Conservation (phyloP, 2,113 vertebrate species). For the Campylomormyrus numenius region DNA sequence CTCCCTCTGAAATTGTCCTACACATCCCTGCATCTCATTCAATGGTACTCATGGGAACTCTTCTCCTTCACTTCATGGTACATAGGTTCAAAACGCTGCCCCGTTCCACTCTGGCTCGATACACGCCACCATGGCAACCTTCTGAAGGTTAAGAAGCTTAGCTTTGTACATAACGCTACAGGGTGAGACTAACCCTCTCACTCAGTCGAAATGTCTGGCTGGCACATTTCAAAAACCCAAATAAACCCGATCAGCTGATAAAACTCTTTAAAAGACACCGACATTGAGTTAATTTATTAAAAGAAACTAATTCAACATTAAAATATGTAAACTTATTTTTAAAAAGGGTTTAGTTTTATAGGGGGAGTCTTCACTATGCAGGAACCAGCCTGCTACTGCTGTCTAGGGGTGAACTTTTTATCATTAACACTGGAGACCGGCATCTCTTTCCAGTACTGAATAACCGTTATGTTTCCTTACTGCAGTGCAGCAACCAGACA, state of each 20-base stretch:
- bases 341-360: conserved; percentile 45
- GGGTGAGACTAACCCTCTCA: conserved; percentile 57
- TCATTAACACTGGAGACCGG: conserved; percentile 29
- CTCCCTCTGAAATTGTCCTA: not conserved
- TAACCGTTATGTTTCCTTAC: conserved; percentile 41
- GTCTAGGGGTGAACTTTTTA: conserved; percentile 44
- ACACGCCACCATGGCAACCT: conserved; percentile 29
- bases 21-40: not conserved
- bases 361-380: conserved; percentile 61
- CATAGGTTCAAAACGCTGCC: conserved; percentile 12
- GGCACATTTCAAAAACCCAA: conserved; percentile 37
- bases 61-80: not conserved
- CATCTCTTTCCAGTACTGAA: conserved; percentile 29
- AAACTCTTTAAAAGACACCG: conserved; percentile 61
- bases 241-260: conserved; percentile 41
- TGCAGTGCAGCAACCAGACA: conserved; percentile 46
- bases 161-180: conserved; percentile 44
- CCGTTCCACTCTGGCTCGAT: conserved; percentile 33
- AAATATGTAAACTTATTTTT: conserved; percentile 41
- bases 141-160: conserved; percentile 16
- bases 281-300: conserved; percentile 69
- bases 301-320: conserved; percentile 50
- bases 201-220: conserved; percentile 51
- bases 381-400: conserved; percentile 74
- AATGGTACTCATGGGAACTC: not conserved